Evolutionary conservation across 2,888 invertebrate species (phyloP), one percentile per base, ranked within the genome.

Genomic region (Adela reaumurella): DNA sequence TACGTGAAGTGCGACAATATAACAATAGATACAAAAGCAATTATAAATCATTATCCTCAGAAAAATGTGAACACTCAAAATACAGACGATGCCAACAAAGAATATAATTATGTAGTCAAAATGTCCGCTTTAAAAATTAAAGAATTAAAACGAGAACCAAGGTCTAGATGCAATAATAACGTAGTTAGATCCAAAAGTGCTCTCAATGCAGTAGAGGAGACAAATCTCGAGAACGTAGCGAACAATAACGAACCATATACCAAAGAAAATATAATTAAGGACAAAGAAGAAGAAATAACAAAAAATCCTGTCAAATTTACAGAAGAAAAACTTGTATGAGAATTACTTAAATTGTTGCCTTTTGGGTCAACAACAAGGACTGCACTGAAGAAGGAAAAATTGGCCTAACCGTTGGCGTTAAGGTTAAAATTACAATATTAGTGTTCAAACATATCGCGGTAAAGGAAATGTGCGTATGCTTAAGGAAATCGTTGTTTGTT

Each of bases 241-340:
- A 74, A 76, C 56, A 74, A 73, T 55, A 65, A 68, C 48, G 56
- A 44, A 56, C 53, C 35, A 65, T 61, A 54, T 53, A 63, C 52
- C 59, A 62, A 49, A 14, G 14, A 35, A 35, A 14, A 14, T 24
- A 57, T 63, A 46, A 60, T 60, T 53, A 56, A 60, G 54, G 19
- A 57, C 54, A 63, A 56, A 51, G 61, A 57, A 54, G 58, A 61
- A 49, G 67, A 69, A 52, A 57, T 66, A 28, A 56, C 65, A 46
- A 68, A 66, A 54, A 65, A 70, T 50, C 67, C 74, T 29, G 65
- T 70, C 4, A 77, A 74, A 54, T 76, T 78, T 54, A 64, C 74
- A 28, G 77, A 78, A 63, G 78, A 78, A 56, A 78, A 78, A 51
- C 73, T 78, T 57, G 77, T 78, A 70, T 78, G 71, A 77, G 65